Percentiles rank a stretch among this genome's conserved stretches.
Conservation (phyloP, 2,113 vertebrate genomes). For the Toxotes jaculatrix region DNA sequence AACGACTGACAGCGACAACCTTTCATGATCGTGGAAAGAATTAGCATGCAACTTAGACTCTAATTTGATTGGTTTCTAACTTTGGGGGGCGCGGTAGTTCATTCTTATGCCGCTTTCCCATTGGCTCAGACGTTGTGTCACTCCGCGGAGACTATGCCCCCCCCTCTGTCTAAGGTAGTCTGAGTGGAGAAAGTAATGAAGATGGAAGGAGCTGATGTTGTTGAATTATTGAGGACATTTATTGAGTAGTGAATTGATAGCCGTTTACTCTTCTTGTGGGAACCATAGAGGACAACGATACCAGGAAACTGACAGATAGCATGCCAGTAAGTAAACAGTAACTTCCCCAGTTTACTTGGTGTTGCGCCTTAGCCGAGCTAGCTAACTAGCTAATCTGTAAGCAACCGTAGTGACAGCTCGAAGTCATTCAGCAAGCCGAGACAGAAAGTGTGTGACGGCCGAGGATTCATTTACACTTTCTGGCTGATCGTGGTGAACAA, state of each 20-base stretch:
- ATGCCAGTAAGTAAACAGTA: slow-evolving; percentile 84
- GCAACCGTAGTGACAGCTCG: slow-evolving; percentile 65
- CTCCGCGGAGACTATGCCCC: slow-evolving; percentile 38
- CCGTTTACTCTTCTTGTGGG: slow-evolving; percentile 13
- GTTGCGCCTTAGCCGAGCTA: slow-evolving; percentile 66
- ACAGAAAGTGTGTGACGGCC: slow-evolving; percentile 28
- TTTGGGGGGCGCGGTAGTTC: slow-evolving; percentile 13
- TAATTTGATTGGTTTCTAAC: slow-evolving; percentile 63
- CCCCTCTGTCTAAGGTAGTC: slow-evolving; percentile 68
- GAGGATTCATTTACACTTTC: slow-evolving; percentile 41
- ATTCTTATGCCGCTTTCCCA: slow-evolving; percentile 36
- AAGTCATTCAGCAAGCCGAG: slow-evolving; percentile 64
- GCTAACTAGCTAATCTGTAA: slow-evolving; percentile 76
- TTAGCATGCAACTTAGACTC: neutral
- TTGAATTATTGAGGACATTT: slow-evolving; percentile 80
- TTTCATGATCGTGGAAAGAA: slow-evolving; percentile 73
- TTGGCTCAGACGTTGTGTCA: slow-evolving; percentile 70
- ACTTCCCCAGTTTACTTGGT: slow-evolving; percentile 52
- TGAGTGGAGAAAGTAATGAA: slow-evolving; percentile 84
- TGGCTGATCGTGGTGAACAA: neutral
- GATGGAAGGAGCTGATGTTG: slow-evolving; percentile 79
- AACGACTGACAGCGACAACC: slow-evolving; percentile 72
- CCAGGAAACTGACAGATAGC: slow-evolving; percentile 70
- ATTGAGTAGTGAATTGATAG: slow-evolving; percentile 74
- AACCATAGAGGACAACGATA: slow-evolving; percentile 51